Evolutionary conservation across 2,888 invertebrate species (phyloP).

Genomic region (Drosophila paracracens): DNA sequence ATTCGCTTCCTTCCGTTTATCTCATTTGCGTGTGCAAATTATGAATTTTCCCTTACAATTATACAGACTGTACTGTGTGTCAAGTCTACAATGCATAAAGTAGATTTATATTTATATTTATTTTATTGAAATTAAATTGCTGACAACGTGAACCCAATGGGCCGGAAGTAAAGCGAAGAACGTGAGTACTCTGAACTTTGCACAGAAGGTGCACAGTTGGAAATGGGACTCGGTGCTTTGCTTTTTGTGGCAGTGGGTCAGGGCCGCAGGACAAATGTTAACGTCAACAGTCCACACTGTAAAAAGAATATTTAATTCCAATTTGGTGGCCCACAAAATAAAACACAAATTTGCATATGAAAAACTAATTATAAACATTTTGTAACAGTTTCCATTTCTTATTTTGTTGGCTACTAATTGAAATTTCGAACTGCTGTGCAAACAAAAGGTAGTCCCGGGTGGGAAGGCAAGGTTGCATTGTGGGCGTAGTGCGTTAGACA

Average conservation of each 20-base stretch:
- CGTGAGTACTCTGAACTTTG: not conserved
- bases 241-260: constrained; percentile 63
- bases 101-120: constrained; percentile 6
- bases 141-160: constrained; percentile 20
- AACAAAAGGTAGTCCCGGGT: constrained; percentile 50
- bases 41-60: constrained; percentile 38
- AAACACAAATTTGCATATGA: constrained; percentile 69
- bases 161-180: constrained; percentile 34
- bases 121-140: constrained; percentile 41
- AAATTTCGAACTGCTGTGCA: constrained; percentile 73
- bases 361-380: constrained; percentile 76
- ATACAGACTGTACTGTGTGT: constrained; percentile 14
- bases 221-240: not conserved
- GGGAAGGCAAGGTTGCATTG: constrained; percentile 13
- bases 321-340: constrained; percentile 54
- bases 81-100: not conserved
- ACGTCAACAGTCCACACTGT: constrained; percentile 17
- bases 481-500: constrained; percentile 23
- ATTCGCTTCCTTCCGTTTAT: constrained; percentile 61
- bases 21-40: constrained; percentile 61
- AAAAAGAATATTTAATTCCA: constrained; percentile 71
- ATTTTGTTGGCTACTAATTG: constrained; percentile 58
- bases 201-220: constrained; percentile 20
- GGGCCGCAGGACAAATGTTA: constrained; percentile 49
- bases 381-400: constrained; percentile 53